Base-by-base conservation (phyloP, 2,888 invertebrate genomes). In the Cerastis rubricosa region DNA sequence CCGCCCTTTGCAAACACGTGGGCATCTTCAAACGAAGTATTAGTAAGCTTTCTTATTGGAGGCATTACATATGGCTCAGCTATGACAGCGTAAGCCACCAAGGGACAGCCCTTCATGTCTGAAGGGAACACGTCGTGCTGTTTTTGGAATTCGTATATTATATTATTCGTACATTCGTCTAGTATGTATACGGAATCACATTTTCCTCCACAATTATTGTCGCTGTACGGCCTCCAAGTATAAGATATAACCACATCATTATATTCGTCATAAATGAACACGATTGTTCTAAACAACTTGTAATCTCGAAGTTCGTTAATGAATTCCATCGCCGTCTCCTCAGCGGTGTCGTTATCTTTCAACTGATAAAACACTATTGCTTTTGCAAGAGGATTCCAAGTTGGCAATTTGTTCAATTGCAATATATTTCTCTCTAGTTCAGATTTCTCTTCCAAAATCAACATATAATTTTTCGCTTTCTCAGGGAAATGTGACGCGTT, bases 391-490 rank as follows among this genome's bases (percentile, higher is more conserved):
- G 97, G 97, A 91, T 97, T 97, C 97, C 97, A 97, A 83, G 96
- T 95, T 17, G 97, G 97, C 75, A 97, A 91, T 89, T 94, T 95
- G 83, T 95, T 95, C 84, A 97, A 90, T 89, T 96, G 96, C 81
- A 94, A 87, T 90, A 97, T 96, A 90, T 97, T 95, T 86, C 95
- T 93, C 83, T 89, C 92, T 63, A 97, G 90, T 88, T 97, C 96
- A 65, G 93, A 92, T 92, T 95, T 95, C 81, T 95, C 94, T 91
- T 97, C 96, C 83, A 97, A 92, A 92, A 97, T 95, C 92, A 97
- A 92, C 95, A 97, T 95, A 91, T 97, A 97, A 93, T 97, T 97
- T 92, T 97, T 96, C 76, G 97, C 97, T 92, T 96, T 97, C 91
- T 97, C 97, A 29, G 95, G 96, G 84, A 97, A 97, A 92, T 97